Evolutionary conservation across 2,888 invertebrate species (phyloP), one percentile per base, ranked within the genome.

Genomic region (Conops quadrifasciatus): DNA sequence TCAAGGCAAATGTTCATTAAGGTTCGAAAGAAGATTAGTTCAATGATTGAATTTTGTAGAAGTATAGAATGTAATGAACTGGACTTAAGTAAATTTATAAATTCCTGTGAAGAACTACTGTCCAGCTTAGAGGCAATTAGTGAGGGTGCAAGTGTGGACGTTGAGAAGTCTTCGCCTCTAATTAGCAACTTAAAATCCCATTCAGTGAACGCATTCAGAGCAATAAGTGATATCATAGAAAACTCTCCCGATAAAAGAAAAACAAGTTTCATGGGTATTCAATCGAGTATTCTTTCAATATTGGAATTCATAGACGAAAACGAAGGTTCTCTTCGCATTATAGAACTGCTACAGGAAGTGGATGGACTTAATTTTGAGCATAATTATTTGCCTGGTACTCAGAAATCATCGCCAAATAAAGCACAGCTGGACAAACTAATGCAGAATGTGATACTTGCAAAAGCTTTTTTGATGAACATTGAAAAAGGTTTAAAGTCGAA

Each of bases 1-100:
- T 86, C 88, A n/a, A 77, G 82, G 59, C 87, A 87, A 70, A 85
- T 86, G 76, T 83, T 84, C 70, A 75, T 81, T 4, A 84, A 87
- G 72, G 78, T 81, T 2, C 80, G 80, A 43, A 80, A 78, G 24
- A 79, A 77, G 36, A 79, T 79, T 2, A 76, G 78, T 2, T 77
- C 84, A 43, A 78, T 82, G 3, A 71, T 76, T 24, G 9, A 45
- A 3, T 70, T 71, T 4, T 77, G 76, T 26, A 36, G 21, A 7
- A 51, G 58, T n/a, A 28, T 15, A 21, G 49, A 68, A 30, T 21
- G 62, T 15, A 9, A 26, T 26, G 58, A 28, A 58, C n/a, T 51
- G 4, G 63, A 75, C 16, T 70, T 79, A 16, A 74, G 76, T 9
- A 71, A 70, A 0, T 36, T 83, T 15, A 72, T 70, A 15, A 71